A percentile compares a stretch with the other conserved stretches of the same genome.
phyloP scores from a whole-genome alignment of 2,888 invertebrate species.

The Molorchus minor region DNA sequence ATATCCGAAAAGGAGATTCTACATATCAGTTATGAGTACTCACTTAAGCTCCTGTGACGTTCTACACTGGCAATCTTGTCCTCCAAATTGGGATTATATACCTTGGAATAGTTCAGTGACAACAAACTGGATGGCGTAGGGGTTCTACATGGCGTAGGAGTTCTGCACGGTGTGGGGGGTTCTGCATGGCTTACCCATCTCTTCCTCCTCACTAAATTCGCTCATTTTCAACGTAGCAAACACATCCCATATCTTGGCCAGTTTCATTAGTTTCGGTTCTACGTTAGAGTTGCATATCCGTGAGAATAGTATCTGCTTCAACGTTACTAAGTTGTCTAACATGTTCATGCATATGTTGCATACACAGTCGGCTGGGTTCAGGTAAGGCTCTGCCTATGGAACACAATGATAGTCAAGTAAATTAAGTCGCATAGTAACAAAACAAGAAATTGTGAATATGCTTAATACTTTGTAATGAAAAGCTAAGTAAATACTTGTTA shows the following conservation, averaged over 20 bases:
- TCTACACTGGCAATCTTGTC: constrained; percentile 22
- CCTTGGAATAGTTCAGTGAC: constrained; percentile 20
- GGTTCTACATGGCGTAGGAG: constrained; percentile 16
- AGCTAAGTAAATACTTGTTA: no score
- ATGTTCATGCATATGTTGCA: constrained; percentile 45
- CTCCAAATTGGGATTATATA: constrained; percentile 29
- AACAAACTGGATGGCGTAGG: constrained; percentile 28
- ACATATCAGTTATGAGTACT: no score
- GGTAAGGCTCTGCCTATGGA: constrained; percentile 34
- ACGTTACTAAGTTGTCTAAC: constrained; percentile 41
- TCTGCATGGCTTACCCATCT: constrained; percentile 13
- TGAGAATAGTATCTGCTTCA: constrained; percentile 37
- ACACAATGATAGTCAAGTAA: constrained; percentile 1
- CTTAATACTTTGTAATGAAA: no score
- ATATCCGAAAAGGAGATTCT: no score
- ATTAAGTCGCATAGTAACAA: no score
- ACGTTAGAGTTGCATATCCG: constrained; percentile 34
- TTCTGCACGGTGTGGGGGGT: constrained; percentile 28
- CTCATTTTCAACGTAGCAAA: constrained; percentile 36
- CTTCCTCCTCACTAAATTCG: constrained; percentile 24
- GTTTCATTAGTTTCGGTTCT: constrained; percentile 33
- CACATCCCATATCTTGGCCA: constrained; percentile 37
- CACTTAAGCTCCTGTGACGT: constrained; percentile 29
- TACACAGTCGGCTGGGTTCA: constrained; percentile 36
- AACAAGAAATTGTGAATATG: no score